Evolutionary conservation across 2,797 vertebrate genomes (phyloP), one percentile per base, ranked within the genome.

Genomic region (Macropus fuliginosus): DNA sequence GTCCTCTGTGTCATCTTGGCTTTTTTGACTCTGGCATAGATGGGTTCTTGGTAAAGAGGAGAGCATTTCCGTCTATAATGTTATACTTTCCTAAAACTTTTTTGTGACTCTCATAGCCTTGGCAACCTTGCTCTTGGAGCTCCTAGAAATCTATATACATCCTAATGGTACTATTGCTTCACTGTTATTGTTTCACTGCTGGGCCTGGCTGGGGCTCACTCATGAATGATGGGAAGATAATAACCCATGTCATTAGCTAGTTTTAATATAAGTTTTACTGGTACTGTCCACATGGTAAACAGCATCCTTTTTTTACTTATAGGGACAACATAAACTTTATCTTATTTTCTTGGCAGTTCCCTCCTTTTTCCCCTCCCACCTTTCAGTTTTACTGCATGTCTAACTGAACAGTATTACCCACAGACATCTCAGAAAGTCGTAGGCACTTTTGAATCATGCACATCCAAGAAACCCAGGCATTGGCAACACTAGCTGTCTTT

Each of bases 401-500:
- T 27, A 46, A 46, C n/a, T 27, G 74, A 87, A 50, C 8, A 81
- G 18, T 81, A 46, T 81, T 46, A 81, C 3, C 74, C 9, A 46
- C 81, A 91, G 87, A 54, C 6, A 16, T 34, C 54, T 31, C 21
- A 59, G 56, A 27, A 3, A 10, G 3, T 81, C 54, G 54, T 54
- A 10, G 24, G 57, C 31, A 24, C 0, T 9, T 89, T 21, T 31
- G 21, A 46, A 29, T 1, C 94, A 50, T 55, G 66, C 50, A 89
- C 40, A 0, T 0, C 12, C n/a, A 46, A 92, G 92, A 87, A 28
- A 18, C 13, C 24, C 0, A 31, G 46, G 34, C 2, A 4, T 56
- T 21, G 54, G 50, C 54, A 2, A 0, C 8, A 2, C 34, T 8
- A 18, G 2, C 0, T 0, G 24, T 12, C 18, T 50, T 27, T 66